Percentiles rank a stretch among this genome's conserved stretches.
phyloP scores from a whole-genome alignment of 2,888 invertebrate genomes.

The Neoaliturus tenellus region DNA sequence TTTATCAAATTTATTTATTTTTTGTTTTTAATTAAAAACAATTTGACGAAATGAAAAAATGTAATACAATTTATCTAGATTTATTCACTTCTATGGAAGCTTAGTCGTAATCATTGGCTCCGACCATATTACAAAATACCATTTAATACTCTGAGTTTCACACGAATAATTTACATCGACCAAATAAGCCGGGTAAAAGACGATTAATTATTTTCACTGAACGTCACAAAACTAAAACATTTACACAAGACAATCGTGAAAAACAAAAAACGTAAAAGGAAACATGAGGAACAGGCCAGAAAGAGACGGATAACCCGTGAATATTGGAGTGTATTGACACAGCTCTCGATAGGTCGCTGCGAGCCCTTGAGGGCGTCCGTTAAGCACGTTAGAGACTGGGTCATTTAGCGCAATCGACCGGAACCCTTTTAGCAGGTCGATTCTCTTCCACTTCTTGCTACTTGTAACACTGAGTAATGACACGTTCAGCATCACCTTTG shows the following conservation, averaged over 20 bases:
- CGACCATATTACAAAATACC: no score
- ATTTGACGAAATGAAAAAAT: no score
- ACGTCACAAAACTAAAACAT: neutral
- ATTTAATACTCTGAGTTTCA: no score
- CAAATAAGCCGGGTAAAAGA: no score
- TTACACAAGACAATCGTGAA: neutral
- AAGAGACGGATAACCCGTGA: constrained; percentile 9
- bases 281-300: neutral
- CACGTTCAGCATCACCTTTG: neutral
- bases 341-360: constrained; percentile 29
- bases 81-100: no score
- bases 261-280: neutral
- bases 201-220: no score
- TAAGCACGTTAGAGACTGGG: constrained; percentile 20
- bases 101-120: no score
- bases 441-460: constrained; percentile 10
- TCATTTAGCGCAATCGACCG: constrained; percentile 27
- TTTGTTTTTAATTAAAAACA: no score
- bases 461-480: constrained; percentile 10
- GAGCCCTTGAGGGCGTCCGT: constrained; percentile 5
- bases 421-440: constrained; percentile 17
- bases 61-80: no score
- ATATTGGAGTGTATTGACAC: constrained; percentile 24
- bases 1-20: no score
- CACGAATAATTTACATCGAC: no score